Conservation (phyloP, 2,113 vertebrate species). For the Callithrix jacchus region DNA sequence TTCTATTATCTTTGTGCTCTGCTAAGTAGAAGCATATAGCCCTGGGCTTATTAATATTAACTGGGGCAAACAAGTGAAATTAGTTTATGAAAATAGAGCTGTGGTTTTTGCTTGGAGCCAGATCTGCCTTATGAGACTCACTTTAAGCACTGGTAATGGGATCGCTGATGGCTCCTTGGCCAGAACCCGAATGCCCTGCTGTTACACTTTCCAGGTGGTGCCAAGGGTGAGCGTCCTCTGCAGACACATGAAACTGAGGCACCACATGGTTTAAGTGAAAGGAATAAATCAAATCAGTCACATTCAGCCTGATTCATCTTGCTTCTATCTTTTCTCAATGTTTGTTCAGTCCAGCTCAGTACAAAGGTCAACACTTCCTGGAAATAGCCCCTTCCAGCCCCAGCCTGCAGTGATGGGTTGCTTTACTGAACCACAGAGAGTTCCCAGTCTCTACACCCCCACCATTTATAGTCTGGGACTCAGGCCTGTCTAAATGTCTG, state of each 20-base stretch:
- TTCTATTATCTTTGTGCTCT: constrained; percentile 38
- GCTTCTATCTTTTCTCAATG: background rate
- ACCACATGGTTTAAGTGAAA: constrained; percentile 15
- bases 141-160: constrained; percentile 15
- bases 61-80: constrained; percentile 74
- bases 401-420: background rate
- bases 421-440: background rate
- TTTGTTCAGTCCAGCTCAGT: background rate
- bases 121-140: constrained; percentile 54
- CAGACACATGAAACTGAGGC: constrained; percentile 21
- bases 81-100: constrained; percentile 68
- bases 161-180: constrained; percentile 38
- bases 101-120: constrained; percentile 57
- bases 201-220: background rate
- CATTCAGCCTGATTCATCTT: background rate
- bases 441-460: background rate
- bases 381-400: background rate
- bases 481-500: background rate
- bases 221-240: background rate
- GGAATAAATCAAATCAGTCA: background rate
- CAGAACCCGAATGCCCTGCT: background rate
- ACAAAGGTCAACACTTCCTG: background rate
- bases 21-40: constrained; percentile 44
- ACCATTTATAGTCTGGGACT: background rate
- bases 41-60: constrained; percentile 69